These are phyloP conservation scores for Tokudaia tokunoshimensis DNA, from an alignment of 2,797 vertebrate genomes.

Conservation along the genomic window DNA sequence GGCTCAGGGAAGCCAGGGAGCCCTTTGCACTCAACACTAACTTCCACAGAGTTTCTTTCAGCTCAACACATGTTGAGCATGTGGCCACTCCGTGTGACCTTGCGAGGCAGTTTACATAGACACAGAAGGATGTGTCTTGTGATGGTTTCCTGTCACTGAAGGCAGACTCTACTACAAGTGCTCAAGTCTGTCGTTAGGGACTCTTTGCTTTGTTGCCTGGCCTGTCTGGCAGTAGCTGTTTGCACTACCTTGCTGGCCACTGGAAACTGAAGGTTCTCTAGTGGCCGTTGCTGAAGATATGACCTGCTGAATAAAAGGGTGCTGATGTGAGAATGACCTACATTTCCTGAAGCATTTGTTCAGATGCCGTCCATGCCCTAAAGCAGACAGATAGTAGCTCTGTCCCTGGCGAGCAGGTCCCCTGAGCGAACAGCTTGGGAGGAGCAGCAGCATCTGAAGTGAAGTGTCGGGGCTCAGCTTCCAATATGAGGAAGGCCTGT, in stretches of 20 bases:
- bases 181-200: conserved; percentile 50
- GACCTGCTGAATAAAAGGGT: not conserved
- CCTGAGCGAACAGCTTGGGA: not conserved
- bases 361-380: not conserved
- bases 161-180: conserved; percentile 39
- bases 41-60: not conserved
- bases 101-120: not conserved
- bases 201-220: conserved; percentile 54
- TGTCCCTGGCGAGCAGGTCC: not conserved
- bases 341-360: not conserved
- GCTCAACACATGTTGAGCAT: not conserved
- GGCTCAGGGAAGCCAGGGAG: not conserved
- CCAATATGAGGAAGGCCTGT: not conserved
- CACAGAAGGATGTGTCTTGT: not conserved
- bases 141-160: not conserved
- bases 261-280: conserved; percentile 46
- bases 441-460: not conserved
- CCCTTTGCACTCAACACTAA: not conserved
- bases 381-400: not conserved
- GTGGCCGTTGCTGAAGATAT: conserved; percentile 1
- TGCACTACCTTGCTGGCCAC: conserved; percentile 8
- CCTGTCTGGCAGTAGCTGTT: conserved; percentile 36
- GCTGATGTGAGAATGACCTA: not conserved
- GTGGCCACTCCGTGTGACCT: not conserved
- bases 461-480: not conserved